These are phyloP conservation scores for Steinernema scapterisci DNA, from an alignment of 2,888 invertebrate species.

Conservation along the genomic window DNA sequence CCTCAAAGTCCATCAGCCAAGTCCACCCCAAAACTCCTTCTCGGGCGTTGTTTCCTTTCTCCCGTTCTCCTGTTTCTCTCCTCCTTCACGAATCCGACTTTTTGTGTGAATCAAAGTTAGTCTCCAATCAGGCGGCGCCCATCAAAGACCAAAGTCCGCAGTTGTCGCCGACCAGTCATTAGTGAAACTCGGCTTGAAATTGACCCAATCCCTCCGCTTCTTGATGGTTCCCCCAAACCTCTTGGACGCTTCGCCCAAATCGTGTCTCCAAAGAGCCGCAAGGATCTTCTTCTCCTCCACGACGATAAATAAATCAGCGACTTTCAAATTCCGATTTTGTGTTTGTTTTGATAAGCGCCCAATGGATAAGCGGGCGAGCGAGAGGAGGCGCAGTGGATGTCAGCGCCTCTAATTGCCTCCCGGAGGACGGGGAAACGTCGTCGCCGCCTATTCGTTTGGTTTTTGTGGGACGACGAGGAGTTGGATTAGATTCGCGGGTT, in stretches of 20 bases:
- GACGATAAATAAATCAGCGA: not conserved
- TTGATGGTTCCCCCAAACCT: no score
- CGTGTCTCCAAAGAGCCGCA: not conserved
- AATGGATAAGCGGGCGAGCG: no score
- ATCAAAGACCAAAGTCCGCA: constrained; percentile 10
- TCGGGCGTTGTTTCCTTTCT: not conserved
- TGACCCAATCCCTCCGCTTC: no score
- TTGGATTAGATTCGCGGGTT: not conserved
- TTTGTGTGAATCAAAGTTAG: not conserved
- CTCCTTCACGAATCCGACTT: no score
- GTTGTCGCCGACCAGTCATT: not conserved
- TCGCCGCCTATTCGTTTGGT: no score
- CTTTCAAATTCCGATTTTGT: not conserved
- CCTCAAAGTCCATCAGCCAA: not conserved
- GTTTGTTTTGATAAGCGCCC: constrained; percentile 3
- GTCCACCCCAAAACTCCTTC: not conserved
- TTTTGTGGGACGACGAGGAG: not conserved
- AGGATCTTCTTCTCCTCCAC: not conserved
- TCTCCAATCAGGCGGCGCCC: constrained; percentile 2
- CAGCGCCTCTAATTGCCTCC: constrained; percentile 8
- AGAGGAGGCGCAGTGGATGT: not conserved
- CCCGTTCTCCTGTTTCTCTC: no score
- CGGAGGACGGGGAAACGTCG: not conserved
- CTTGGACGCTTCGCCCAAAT: not conserved
- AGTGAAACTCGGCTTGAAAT: not conserved